A percentile compares a stretch with the other conserved stretches of the same genome.
Conservation (phyloP, 2,888 invertebrate genomes). For the Cenopis cana region DNA sequence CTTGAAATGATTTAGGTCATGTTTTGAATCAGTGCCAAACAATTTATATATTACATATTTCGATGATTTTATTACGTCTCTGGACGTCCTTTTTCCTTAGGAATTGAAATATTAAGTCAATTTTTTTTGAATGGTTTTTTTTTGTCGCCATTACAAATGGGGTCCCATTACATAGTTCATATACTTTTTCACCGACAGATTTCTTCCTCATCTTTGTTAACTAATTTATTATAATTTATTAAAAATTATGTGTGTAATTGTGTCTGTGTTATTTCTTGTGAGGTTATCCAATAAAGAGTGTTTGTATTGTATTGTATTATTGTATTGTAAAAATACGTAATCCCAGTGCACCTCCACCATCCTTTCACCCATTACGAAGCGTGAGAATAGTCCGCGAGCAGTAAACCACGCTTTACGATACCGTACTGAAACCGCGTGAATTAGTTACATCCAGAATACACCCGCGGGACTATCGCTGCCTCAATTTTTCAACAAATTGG, state of each 20-base stretch:
- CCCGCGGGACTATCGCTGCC: constrained; percentile 37
- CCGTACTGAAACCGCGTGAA: constrained; percentile 42
- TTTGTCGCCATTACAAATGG: not conserved
- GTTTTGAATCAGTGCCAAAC: not conserved
- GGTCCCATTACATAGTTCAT: constrained; percentile 8
- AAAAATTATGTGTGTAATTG: too few relatives aligned
- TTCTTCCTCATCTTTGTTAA: not conserved
- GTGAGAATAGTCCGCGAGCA: constrained; percentile 30
- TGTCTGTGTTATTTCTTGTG: too few relatives aligned
- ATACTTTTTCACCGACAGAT: constrained; percentile 4
- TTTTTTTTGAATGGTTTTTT: not conserved
- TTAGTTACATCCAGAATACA: constrained; percentile 39
- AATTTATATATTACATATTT: not conserved
- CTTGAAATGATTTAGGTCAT: not conserved
- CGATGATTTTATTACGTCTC: not conserved
- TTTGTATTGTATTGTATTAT: not conserved
- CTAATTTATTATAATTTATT: not conserved
- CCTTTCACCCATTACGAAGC: constrained; percentile 31
- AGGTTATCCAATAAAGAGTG: too few relatives aligned
- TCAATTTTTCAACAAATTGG: constrained; percentile 43
- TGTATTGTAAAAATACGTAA: too few relatives aligned
- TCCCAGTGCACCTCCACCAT: not conserved
- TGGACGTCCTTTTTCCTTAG: not conserved
- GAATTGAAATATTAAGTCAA: constrained; percentile 5
- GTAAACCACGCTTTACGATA: constrained; percentile 45